Conservation (phyloP, 2,888 invertebrate genomes). For the Brachyopa scutellaris region DNA sequence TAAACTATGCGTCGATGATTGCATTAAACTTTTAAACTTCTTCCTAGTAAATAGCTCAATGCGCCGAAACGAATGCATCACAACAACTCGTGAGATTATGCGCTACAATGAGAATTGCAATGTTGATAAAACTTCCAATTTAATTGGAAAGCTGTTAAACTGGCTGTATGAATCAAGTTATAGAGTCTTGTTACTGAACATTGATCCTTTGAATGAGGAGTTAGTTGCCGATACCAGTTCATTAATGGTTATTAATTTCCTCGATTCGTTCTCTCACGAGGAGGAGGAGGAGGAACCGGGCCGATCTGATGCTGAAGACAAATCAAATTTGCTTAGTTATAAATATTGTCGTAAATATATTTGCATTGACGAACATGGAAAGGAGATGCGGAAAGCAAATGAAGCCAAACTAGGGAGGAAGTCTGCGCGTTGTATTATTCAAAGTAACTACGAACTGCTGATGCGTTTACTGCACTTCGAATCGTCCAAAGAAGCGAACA, state of each 20-base stretch:
- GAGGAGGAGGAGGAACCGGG: background rate
- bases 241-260: conserved; percentile 79
- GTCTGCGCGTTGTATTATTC: conserved; percentile 77
- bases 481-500: conserved; percentile 73
- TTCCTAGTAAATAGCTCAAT: conserved; percentile 76
- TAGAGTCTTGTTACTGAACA: conserved; percentile 76
- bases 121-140: conserved; percentile 76
- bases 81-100: conserved; percentile 77
- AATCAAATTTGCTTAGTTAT: conserved; percentile 72
- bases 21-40: conserved; percentile 75
- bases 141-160: conserved; percentile 74
- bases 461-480: conserved; percentile 78
- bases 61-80: conserved; percentile 77
- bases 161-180: conserved; percentile 76
- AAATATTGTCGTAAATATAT: conserved; percentile 78
- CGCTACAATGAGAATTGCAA: conserved; percentile 75
- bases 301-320: background rate
- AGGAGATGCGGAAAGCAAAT: conserved; percentile 42
- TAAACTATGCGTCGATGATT: conserved; percentile 74
- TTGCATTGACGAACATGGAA: conserved; percentile 75
- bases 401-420: no score
- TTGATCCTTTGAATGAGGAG: conserved; percentile 75
- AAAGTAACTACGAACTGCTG: conserved; percentile 77
- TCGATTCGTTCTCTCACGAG: conserved; percentile 73
- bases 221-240: conserved; percentile 78